These are phyloP conservation scores for Zele albiditarsus DNA, from an alignment of 2,888 invertebrate species.

Conservation along the genomic window DNA sequence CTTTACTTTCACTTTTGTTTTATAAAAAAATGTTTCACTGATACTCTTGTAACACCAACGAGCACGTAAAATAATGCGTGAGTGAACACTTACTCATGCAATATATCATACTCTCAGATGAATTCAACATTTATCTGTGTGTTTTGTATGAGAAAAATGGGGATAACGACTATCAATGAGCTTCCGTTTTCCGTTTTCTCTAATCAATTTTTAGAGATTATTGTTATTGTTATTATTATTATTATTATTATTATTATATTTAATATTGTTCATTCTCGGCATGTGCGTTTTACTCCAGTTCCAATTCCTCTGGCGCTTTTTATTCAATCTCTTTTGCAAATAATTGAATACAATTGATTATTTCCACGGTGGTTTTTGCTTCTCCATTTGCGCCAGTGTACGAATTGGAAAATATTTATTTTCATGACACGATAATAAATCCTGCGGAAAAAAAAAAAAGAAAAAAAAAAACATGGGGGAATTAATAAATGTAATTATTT, in stretches of 20 bases:
- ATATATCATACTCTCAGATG: background rate
- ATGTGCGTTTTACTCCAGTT: background rate
- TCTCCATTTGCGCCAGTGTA: slow-evolving; percentile 57
- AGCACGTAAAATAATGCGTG: too few relatives aligned
- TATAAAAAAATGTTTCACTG: too few relatives aligned
- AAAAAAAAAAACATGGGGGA: too few relatives aligned
- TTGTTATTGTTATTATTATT: background rate
- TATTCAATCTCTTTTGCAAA: background rate
- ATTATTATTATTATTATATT: background rate
- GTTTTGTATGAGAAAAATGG: background rate
- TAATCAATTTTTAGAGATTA: slow-evolving; percentile 1
- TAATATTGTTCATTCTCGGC: background rate
- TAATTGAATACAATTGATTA: slow-evolving; percentile 56
- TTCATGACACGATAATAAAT: slow-evolving; percentile 7
- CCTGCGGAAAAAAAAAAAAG: slow-evolving; percentile 15
- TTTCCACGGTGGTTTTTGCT: slow-evolving; percentile 71
- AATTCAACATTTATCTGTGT: background rate
- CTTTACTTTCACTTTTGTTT: too few relatives aligned
- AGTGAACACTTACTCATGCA: background rate
- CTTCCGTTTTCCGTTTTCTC: slow-evolving; percentile 9
- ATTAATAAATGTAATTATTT: background rate
- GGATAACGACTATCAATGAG: background rate
- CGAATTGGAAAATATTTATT: slow-evolving; percentile 20
- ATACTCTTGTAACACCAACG: too few relatives aligned
- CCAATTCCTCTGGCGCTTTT: background rate